A percentile compares a stretch with the other conserved stretches of the same genome.
Evolutionary conservation across 2,113 vertebrate species (phyloP).

Genomic region (Cochlearius cochlearius): DNA sequence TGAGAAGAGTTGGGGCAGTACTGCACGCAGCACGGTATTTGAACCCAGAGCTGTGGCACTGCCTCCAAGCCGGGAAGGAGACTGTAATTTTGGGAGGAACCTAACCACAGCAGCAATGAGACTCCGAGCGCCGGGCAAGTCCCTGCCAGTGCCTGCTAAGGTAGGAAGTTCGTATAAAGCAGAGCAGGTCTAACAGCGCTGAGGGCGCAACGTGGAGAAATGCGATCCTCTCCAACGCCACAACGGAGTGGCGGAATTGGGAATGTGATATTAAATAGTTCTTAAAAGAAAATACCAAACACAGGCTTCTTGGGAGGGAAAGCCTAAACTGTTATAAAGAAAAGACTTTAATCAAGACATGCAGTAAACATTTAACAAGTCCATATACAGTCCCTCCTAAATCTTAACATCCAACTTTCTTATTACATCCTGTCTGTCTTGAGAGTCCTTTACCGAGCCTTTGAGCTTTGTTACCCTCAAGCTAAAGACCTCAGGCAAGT

Average conservation of each 20-base stretch:
- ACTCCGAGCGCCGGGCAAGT: neutral
- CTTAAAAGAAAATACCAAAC: neutral
- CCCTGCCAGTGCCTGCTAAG: neutral
- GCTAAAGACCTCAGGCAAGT: neutral
- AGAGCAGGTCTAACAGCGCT: neutral
- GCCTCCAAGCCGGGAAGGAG: neutral
- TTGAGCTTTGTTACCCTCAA: neutral
- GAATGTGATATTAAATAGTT: neutral
- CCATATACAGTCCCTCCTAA: constrained; percentile 12
- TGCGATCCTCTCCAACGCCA: rapidly evolving
- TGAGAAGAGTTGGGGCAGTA: neutral
- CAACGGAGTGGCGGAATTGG: neutral
- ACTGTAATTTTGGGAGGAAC: neutral
- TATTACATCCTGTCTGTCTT: neutral
- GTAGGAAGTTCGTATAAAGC: neutral
- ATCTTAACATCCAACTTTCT: neutral
- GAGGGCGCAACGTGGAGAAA: neutral
- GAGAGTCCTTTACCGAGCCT: neutral
- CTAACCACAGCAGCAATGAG: neutral
- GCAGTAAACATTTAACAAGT: constrained; percentile 31
- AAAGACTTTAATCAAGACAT: neutral
- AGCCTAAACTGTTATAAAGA: neutral
- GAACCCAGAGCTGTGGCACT: neutral
- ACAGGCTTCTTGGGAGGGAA: constrained; percentile 9
- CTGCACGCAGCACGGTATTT: neutral